These are phyloP conservation scores for Drosophila leonis DNA, from an alignment of 2,888 invertebrate genomes.

Conservation along the genomic window DNA sequence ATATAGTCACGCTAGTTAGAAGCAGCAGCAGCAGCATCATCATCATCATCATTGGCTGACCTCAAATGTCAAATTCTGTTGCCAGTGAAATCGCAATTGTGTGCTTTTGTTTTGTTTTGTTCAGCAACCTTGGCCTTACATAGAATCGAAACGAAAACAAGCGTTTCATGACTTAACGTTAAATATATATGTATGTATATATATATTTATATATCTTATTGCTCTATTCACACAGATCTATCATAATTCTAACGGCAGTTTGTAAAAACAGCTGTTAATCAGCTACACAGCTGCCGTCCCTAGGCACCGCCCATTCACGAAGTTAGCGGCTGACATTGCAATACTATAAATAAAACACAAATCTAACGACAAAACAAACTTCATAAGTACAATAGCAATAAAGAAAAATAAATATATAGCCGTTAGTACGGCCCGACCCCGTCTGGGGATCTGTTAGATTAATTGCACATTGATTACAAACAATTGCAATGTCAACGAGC, in stretches of 20 bases:
- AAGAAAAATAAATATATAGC: conserved; percentile 39
- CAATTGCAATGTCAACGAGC: conserved; percentile 75
- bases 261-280: conserved; percentile 57
- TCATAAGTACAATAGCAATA: conserved; percentile 52
- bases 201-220: conserved; percentile 19
- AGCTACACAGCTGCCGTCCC: conserved; percentile 23
- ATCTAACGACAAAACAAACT: conserved; percentile 47
- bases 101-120: conserved; percentile 57
- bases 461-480: conserved; percentile 76
- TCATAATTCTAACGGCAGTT: conserved; percentile 63
- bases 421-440: conserved; percentile 61
- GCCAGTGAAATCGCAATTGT: conserved; percentile 54
- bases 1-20: conserved; percentile 66
- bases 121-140: conserved; percentile 80
- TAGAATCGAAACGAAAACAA: conserved; percentile 64
- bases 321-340: conserved; percentile 64
- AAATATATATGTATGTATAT: background rate
- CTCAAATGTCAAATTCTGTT: conserved; percentile 73
- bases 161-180: conserved; percentile 35
- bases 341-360: conserved; percentile 67
- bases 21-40: conserved; percentile 28
- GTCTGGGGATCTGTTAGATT: conserved; percentile 76
- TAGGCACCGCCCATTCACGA: conserved; percentile 24
- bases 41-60: conserved; percentile 58
- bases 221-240: conserved; percentile 40